These are phyloP conservation scores for Anas bernieri DNA, from an alignment of 2,797 vertebrate species.

Conservation along the genomic window DNA sequence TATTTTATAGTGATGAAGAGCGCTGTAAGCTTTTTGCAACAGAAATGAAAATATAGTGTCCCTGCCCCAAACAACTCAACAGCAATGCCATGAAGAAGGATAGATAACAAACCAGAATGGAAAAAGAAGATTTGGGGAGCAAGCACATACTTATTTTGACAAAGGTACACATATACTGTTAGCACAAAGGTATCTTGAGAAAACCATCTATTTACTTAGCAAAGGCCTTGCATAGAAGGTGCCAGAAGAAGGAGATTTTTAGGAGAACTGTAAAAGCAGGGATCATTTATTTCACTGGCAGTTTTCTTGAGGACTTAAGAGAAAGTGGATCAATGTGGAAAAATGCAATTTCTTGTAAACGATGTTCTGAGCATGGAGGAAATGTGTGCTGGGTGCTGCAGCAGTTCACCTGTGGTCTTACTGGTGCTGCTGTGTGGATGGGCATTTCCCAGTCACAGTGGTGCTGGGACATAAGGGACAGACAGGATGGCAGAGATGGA, in stretches of 20 bases:
- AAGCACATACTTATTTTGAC: neutral
- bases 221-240: neutral
- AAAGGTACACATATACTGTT: neutral
- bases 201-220: neutral
- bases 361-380: neutral
- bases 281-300: neutral
- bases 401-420: neutral
- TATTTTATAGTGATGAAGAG: neutral
- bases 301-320: neutral
- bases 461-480: neutral
- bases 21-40: neutral
- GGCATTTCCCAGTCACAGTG: neutral
- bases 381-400: neutral
- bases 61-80: constrained; percentile 24
- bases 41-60: neutral
- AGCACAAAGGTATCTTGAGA: neutral
- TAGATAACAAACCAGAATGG: neutral
- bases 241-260: neutral
- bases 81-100: neutral
- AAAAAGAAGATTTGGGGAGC: neutral
- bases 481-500: neutral
- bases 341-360: neutral
- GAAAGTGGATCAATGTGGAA: neutral
- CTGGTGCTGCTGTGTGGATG: neutral
- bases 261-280: neutral